Conservation (phyloP, 2,797 vertebrate species). For the Malacoctenus gilli region DNA sequence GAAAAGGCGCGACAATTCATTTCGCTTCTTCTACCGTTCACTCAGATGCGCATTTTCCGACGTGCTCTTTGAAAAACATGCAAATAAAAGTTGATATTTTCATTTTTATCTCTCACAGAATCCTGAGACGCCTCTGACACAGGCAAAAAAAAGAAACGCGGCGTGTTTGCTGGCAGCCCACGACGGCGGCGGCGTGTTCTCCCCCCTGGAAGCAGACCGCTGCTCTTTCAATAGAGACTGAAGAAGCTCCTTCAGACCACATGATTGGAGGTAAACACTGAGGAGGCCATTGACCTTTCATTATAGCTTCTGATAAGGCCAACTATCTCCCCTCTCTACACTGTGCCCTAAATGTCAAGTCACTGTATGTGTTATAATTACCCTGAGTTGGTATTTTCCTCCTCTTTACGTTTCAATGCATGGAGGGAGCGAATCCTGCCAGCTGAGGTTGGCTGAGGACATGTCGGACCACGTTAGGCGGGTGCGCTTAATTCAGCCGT, state of each 20-base stretch:
- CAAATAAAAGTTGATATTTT: constrained; percentile 2
- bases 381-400: constrained; percentile 75
- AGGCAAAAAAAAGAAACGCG: background rate
- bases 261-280: constrained; percentile 80
- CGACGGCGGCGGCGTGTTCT: constrained; percentile 10
- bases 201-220: constrained; percentile 41
- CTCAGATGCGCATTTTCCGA: no score
- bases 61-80: background rate
- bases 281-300: constrained; percentile 82
- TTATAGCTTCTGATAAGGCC: constrained; percentile 81
- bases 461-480: constrained; percentile 50
- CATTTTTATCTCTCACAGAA: background rate
- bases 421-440: constrained; percentile 54
- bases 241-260: constrained; percentile 72
- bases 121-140: background rate
- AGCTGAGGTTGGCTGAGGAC: constrained; percentile 64
- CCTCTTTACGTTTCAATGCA: constrained; percentile 77
- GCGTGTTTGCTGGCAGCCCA: no score
- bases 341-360: constrained; percentile 79
- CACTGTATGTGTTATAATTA: constrained; percentile 80
- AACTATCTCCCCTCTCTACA: constrained; percentile 75
- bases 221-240: constrained; percentile 66
- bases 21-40: no score
- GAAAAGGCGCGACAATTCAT: background rate
- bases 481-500: constrained; percentile 61